Evolutionary conservation across 2,888 invertebrate species (phyloP).

Genomic region (Abscondita cerata): DNA sequence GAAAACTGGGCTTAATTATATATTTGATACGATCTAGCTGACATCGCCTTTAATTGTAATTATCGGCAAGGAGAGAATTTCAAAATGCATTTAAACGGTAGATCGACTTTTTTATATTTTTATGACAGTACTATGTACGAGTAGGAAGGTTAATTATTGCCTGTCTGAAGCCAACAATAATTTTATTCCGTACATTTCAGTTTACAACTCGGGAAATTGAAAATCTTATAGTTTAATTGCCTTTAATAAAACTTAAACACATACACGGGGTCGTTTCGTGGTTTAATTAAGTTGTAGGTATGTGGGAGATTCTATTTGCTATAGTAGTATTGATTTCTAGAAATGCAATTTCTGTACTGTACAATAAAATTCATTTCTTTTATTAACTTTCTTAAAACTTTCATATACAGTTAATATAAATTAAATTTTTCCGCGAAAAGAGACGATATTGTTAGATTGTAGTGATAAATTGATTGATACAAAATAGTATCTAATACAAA

Average conservation of each 20-base stretch:
- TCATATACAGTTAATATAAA: too few relatives aligned
- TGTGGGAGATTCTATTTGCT: slow-evolving; percentile 53
- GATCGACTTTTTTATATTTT: too few relatives aligned
- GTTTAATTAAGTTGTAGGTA: slow-evolving; percentile 55
- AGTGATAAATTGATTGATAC: neutral
- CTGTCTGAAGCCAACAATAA: slow-evolving; percentile 20
- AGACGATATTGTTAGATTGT: neutral
- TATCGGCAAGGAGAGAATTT: neutral
- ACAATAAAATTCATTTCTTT: neutral
- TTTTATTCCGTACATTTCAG: slow-evolving; percentile 45
- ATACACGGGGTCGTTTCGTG: slow-evolving; percentile 43
- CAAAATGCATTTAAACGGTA: too few relatives aligned
- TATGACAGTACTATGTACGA: neutral
- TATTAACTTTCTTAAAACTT: too few relatives aligned
- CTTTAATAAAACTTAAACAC: slow-evolving; percentile 54
- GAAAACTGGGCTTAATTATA: slow-evolving; percentile 45
- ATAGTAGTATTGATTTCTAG: slow-evolving; percentile 52
- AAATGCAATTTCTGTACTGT: slow-evolving; percentile 31
- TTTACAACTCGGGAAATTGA: slow-evolving; percentile 53
- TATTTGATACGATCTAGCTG: slow-evolving; percentile 31
- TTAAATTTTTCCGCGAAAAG: neutral
- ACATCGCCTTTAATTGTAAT: slow-evolving; percentile 24
- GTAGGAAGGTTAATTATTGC: slow-evolving; percentile 14
- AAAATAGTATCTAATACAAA: slow-evolving; percentile 7
- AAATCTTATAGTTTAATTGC: slow-evolving; percentile 56